These are phyloP conservation scores for Sinotaia quadrata DNA, from an alignment of 2,888 invertebrate species.

Conservation along the genomic window DNA sequence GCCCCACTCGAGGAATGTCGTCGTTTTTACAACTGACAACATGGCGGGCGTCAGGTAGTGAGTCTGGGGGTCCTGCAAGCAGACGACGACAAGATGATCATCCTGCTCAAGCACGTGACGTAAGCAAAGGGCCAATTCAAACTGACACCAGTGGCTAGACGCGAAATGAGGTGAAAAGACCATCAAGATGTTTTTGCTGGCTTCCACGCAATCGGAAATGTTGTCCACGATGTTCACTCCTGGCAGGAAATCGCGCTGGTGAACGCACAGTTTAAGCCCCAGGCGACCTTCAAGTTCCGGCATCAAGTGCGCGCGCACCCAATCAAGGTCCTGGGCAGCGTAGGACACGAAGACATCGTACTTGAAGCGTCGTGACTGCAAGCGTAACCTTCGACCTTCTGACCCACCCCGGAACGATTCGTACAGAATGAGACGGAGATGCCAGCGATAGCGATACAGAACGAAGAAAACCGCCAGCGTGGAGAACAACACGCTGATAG, in stretches of 20 bases:
- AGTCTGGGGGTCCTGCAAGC: conserved; percentile 79
- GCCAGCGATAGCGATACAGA: conserved; percentile 76
- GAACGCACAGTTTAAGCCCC: conserved; percentile 75
- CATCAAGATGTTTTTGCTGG: conserved; percentile 78
- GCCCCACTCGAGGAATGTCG: conserved; percentile 74
- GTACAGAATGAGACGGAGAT: conserved; percentile 75
- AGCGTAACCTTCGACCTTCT: background rate
- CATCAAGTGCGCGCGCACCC: conserved; percentile 79
- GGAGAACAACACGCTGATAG: conserved; percentile 29
- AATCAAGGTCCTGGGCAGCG: conserved; percentile 78
- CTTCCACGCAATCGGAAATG: conserved; percentile 81
- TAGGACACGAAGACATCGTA: conserved; percentile 83
- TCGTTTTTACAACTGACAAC: conserved; percentile 80
- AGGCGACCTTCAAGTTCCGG: conserved; percentile 77
- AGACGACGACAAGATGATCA: conserved; percentile 76
- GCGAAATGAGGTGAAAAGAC: conserved; percentile 76
- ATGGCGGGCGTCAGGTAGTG: conserved; percentile 78
- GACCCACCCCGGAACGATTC: conserved; percentile 14
- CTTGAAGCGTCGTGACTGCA: conserved; percentile 52
- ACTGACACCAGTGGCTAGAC: conserved; percentile 49
- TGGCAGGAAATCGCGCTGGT: conserved; percentile 82
- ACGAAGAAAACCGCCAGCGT: conserved; percentile 44
- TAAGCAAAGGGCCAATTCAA: conserved; percentile 35
- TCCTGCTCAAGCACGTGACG: conserved; percentile 29
- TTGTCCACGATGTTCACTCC: conserved; percentile 81